Base-by-base conservation (phyloP, 2,113 vertebrate species). In the Sporophila hypoxantha region DNA sequence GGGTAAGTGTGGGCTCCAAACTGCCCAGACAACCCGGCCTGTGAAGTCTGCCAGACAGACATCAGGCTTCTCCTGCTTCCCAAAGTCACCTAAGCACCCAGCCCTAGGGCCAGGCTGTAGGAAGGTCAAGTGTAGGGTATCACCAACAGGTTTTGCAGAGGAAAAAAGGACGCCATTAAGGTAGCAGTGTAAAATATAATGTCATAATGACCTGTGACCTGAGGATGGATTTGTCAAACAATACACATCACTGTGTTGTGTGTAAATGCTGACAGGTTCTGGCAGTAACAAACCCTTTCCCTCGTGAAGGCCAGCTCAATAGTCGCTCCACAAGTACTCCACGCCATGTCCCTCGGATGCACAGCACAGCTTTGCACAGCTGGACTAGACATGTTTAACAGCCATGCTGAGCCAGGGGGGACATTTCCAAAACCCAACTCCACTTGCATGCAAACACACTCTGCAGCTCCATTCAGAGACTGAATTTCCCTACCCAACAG, bases 371-470 rank as follows among this genome's bases (percentile, higher is more conserved):
- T 39, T 1, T 18, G 12, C 30, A 29, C 30, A 52, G 36, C 16
- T 57, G 36, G 21, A 27, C 32, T 10, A 27, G 21, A 61, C 4
- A 1, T 41, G 2, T n/a, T n/a, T 12, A 65, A 44, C 1, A 66
- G 44, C 19, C 9, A 14, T 22, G 19, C 17, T 7, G 8, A 79
- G 37, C 7, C 0, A 0, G 2, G 20, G 20, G 27, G 14, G 1
- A 39, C 7, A 12, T 11, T 42, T 71, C 46, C 50, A 65, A 65
- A 82, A 68, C 10, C 8, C 26, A 75, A 32, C n/a, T 50, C 41
- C 10, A n/a, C 42, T 4, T 17, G 19, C 53, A 66, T 6, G 6
- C 27, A 67, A 91, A 20, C 78, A 79, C 22, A 26, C 7, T 66
- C 44, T 14, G 36, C 3, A 2, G 4, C 44, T 68, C 53, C 18